Evolutionary conservation across 2,888 invertebrate genomes (phyloP).

Genomic region (Strigamia maritima): DNA sequence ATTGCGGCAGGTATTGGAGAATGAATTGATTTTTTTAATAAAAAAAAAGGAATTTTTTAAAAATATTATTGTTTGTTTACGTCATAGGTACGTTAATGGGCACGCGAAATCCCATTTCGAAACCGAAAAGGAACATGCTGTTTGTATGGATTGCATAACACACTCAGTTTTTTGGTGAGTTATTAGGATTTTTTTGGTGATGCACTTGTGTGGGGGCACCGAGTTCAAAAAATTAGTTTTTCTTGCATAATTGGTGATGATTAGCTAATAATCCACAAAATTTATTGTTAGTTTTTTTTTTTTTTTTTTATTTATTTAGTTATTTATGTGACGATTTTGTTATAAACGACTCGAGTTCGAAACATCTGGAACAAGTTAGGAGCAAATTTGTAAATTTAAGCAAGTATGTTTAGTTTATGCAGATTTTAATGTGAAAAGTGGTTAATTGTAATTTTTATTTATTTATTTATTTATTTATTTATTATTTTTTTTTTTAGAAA

Average conservation of each 20-base stretch:
- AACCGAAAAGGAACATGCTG: slow-evolving; percentile 62
- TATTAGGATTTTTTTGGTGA: slow-evolving; percentile 52
- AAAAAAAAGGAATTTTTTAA: too few species aligned
- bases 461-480: too few species aligned
- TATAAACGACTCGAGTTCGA: slow-evolving; percentile 64
- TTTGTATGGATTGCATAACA: slow-evolving; percentile 73
- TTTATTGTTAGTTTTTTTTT: slow-evolving; percentile 11
- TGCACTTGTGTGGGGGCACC: too few species aligned
- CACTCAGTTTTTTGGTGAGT: slow-evolving; percentile 68
- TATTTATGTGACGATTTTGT: slow-evolving; percentile 78
- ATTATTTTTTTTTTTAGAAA: slow-evolving; percentile 28
- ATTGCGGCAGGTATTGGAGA: slow-evolving; percentile 62
- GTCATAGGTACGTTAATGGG: slow-evolving; percentile 64
- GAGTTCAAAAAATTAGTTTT: too few species aligned
- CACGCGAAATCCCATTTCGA: slow-evolving; percentile 71
- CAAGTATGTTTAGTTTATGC: not conserved
- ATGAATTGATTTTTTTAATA: not conserved
- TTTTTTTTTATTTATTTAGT: slow-evolving; percentile 53
- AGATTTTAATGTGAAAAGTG: too few species aligned
- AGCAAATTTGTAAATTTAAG: not conserved
- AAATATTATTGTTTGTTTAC: slow-evolving; percentile 34
- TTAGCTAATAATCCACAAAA: too few species aligned
- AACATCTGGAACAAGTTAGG: slow-evolving; percentile 50
- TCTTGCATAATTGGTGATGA: too few species aligned
- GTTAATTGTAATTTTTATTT: too few species aligned